Base-by-base conservation (phyloP, 2,113 vertebrate species). In the Apteryx owenii region DNA sequence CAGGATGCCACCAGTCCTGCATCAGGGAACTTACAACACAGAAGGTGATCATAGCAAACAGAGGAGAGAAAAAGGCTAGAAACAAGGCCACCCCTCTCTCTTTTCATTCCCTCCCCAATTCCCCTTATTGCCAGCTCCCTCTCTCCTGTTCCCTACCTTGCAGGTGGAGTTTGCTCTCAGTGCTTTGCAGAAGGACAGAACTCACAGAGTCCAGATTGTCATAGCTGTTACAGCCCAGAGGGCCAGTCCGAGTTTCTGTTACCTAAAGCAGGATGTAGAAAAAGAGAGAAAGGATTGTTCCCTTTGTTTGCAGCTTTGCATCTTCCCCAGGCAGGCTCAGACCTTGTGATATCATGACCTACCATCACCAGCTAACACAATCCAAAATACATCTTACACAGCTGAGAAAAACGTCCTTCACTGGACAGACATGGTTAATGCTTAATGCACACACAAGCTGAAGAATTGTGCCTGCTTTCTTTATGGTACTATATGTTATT, bases 201-300 rank as follows among this genome's bases (percentile, higher is more conserved):
- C 99, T 99, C 96, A 99, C 99, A 51, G 99, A 99, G 99, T 99
- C 99, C 98, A 99, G 99, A 98, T 99, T 99, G 98, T 99, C 99
- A 31, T 99, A 99, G 98, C 99, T 99, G 98, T 99, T 99, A 98
- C 99, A 99, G 95, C 99, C 99, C 97, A 99, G 97, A 4, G 99
- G 99, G 72, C 99, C 99, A 1, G 99, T 99, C 90, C 99, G 99
- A 66, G 99, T 99, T 98, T 99, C 99, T 46, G 99, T 99, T 97
- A 99, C 99, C 99, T 99, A 75, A 3, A 66, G 80, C 5, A 76
- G 81, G 51, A 58, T 79, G 64, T 2, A 90, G 42, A 78, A 75
- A 79, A 90, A 95, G 28, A 93, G 69, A 92, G 14, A 44, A 89
- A 66, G 87, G 16, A 79, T 33, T 12, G 7, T 69, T 42, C 29